phyloP scores from a whole-genome alignment of 2,797 vertebrate genomes.

The Salmo trutta region DNA sequence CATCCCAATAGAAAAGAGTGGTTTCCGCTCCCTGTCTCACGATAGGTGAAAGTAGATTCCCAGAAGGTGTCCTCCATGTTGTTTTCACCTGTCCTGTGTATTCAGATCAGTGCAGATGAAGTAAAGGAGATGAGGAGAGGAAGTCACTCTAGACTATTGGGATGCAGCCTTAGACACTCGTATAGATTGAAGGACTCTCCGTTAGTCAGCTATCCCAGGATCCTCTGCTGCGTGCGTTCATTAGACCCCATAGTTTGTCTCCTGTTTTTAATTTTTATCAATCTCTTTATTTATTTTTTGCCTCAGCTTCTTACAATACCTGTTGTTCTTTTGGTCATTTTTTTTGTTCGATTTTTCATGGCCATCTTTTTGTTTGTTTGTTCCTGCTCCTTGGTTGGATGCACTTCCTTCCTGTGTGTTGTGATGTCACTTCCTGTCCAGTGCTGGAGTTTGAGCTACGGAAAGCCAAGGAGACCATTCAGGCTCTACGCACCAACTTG shows the following conservation, averaged over 20 bases:
- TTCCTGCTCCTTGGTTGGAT: conserved; percentile 97
- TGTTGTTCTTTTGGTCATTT: conserved; percentile 80
- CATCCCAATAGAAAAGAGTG: conserved; percentile 16
- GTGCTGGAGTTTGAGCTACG: conserved; percentile 99
- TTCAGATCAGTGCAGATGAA: conserved; percentile 19
- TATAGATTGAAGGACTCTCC: conserved; percentile 69
- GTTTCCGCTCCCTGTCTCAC: conserved; percentile 37
- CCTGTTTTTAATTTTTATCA: conserved; percentile 55
- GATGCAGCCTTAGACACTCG: conserved; percentile 33
- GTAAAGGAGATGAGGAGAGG: conserved; percentile 46
- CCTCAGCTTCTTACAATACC: conserved; percentile 85
- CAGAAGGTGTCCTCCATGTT: conserved; percentile 14
- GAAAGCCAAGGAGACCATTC: conserved; percentile 99
- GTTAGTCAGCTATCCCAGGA: conserved; percentile 85
- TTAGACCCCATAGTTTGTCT: conserved; percentile 87
- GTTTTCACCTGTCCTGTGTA: conserved; percentile 9
- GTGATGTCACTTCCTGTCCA: conserved; percentile 93
- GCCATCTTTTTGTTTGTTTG: conserved; percentile 85
- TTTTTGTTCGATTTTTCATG: conserved; percentile 84
- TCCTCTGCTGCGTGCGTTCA: conserved; percentile 98
- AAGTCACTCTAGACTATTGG: conserved; percentile 34
- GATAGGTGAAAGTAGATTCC: background rate
- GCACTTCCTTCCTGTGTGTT: conserved; percentile 85
- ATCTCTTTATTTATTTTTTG: conserved; percentile 69
- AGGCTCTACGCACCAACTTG: conserved; percentile 99